Evolutionary conservation across 2,113 vertebrate species (phyloP).

Genomic region (Gallinago undulata): DNA sequence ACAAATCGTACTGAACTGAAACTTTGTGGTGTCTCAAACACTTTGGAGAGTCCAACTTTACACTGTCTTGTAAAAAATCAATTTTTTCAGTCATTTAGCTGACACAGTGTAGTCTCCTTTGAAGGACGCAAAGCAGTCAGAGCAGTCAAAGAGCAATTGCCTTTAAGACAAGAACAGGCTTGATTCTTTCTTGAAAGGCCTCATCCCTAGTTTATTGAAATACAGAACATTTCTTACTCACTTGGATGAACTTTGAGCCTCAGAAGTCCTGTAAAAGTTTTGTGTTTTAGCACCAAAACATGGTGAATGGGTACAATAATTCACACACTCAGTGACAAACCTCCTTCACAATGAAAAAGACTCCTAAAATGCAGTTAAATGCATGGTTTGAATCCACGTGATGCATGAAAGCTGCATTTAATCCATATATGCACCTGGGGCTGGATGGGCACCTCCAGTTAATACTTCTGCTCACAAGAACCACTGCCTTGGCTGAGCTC

Average conservation of each 20-base stretch:
- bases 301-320: neutral
- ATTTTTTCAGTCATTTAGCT: constrained; percentile 23
- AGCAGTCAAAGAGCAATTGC: neutral
- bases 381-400: neutral
- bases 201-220: neutral
- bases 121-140: neutral
- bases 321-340: neutral
- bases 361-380: neutral
- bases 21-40: constrained; percentile 53
- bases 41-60: constrained; percentile 7
- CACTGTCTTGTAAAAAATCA: constrained; percentile 7
- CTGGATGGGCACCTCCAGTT: neutral
- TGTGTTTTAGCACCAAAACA: neutral
- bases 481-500: neutral
- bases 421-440: neutral
- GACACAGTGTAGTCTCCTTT: neutral
- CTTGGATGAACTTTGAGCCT: neutral
- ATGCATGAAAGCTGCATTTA: neutral
- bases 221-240: neutral
- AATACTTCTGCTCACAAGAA: neutral
- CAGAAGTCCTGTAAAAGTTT: neutral
- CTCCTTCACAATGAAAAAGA: neutral
- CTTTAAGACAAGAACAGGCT: neutral
- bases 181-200: neutral
- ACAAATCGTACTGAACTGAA: constrained; percentile 8